Evolutionary conservation across 2,113 vertebrate genomes (phyloP).

Genomic region (Ceyx melanurus): DNA sequence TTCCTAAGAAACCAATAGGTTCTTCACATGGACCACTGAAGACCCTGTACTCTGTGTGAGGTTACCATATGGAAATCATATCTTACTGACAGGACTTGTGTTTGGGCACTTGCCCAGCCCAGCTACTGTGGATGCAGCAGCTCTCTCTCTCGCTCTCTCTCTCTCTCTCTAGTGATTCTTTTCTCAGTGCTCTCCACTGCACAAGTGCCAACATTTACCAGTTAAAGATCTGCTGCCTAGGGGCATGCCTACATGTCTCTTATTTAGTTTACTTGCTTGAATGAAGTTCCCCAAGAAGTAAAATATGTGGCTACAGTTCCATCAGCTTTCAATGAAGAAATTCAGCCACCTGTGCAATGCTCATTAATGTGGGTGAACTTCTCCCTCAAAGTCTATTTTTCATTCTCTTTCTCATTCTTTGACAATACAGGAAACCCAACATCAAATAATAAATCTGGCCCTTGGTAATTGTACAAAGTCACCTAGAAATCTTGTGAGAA

Average conservation of each 20-base stretch:
- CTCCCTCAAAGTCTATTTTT: not conserved
- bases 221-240: not conserved
- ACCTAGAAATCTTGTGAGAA: not conserved
- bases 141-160: not conserved
- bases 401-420: not conserved
- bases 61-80: not conserved
- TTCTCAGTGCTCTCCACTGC: not conserved
- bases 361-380: not conserved
- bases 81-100: not conserved
- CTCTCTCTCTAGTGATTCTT: not conserved
- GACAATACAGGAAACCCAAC: not conserved
- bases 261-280: not conserved
- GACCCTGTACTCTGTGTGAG: accelerated
- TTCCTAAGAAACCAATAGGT: not conserved
- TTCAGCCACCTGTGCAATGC: not conserved
- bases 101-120: not conserved
- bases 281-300: not conserved
- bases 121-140: not conserved
- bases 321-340: not conserved
- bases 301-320: not conserved
- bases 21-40: not conserved
- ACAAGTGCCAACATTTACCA: not conserved
- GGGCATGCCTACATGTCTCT: not conserved
- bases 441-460: not conserved
- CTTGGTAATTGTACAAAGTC: not conserved